Evolutionary conservation across 2,797 vertebrate species (phyloP).

Genomic region (Poeciliopsis infans): DNA sequence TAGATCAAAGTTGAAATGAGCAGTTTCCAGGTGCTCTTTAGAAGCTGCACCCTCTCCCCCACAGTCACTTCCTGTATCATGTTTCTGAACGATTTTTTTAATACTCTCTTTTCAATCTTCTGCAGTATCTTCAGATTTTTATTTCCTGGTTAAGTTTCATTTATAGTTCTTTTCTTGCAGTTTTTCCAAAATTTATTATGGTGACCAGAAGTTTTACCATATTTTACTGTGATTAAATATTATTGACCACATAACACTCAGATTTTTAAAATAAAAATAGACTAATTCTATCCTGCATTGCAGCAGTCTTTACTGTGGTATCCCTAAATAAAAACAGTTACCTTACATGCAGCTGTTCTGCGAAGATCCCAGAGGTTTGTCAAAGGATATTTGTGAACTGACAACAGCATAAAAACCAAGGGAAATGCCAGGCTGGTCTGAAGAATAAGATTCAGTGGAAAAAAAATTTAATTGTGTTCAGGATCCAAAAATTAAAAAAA

Average conservation of each 20-base stretch:
- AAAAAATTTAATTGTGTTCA: too few relatives aligned
- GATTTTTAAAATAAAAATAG: background rate
- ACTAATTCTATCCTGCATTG: too few relatives aligned
- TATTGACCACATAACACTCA: background rate
- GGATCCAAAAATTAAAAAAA: background rate
- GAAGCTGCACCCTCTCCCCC: slow-evolving; percentile 37
- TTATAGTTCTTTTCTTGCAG: background rate
- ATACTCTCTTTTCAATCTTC: slow-evolving; percentile 3
- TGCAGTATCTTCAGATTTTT: slow-evolving; percentile 7
- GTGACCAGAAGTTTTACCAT: background rate
- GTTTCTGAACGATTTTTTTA: slow-evolving; percentile 25
- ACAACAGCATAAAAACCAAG: background rate
- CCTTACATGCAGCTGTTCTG: background rate
- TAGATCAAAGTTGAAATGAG: slow-evolving; percentile 42
- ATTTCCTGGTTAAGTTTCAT: background rate
- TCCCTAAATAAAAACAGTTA: background rate
- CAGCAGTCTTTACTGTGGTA: background rate
- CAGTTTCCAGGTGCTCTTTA: slow-evolving; percentile 51
- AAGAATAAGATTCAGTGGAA: background rate
- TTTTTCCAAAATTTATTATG: background rate
- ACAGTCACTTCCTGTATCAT: slow-evolving; percentile 55
- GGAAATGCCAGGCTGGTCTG: background rate
- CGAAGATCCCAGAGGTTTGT: background rate
- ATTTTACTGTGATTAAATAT: background rate
- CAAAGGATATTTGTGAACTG: background rate